Conservation (phyloP, 92 coral and sea anemone genomes). For the Desmophyllum pertusum region DNA sequence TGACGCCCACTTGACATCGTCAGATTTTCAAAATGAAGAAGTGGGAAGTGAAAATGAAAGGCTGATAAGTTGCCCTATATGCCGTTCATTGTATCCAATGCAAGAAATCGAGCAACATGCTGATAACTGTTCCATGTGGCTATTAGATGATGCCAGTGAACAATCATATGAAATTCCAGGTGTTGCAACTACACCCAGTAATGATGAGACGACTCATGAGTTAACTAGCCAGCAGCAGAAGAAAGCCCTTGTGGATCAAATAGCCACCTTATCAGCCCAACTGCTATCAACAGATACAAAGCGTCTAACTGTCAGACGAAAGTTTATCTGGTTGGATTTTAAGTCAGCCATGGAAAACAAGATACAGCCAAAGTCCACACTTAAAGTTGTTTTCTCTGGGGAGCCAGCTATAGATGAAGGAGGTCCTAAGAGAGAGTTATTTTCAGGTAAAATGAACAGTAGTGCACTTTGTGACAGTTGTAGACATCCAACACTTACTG, state of each 20-base stretch:
- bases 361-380: constrained; percentile 56
- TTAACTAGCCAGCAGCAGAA: constrained; percentile 37
- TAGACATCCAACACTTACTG: neutral
- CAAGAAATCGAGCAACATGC: constrained; percentile 75
- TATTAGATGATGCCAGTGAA: constrained; percentile 44
- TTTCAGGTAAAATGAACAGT: constrained; percentile 47
- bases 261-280: constrained; percentile 15
- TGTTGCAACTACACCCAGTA: constrained; percentile 11
- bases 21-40: constrained; percentile 23
- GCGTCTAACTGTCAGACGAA: constrained; percentile 59
- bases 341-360: constrained; percentile 55
- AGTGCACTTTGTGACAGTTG: neutral
- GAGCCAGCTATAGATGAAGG: constrained; percentile 75
- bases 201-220: constrained; percentile 22
- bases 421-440: constrained; percentile 59
- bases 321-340: constrained; percentile 57
- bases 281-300: constrained; percentile 35
- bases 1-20: no score
- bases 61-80: constrained; percentile 49
- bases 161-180: constrained; percentile 47
- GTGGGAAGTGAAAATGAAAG: constrained; percentile 14
- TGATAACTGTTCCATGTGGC: constrained; percentile 72
- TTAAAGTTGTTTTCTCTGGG: constrained; percentile 75
- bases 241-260: constrained; percentile 45
- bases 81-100: constrained; percentile 23